phyloP scores from a whole-genome alignment of 1,140 invertebrate genomes.

The Metopolophium dirhodum region DNA sequence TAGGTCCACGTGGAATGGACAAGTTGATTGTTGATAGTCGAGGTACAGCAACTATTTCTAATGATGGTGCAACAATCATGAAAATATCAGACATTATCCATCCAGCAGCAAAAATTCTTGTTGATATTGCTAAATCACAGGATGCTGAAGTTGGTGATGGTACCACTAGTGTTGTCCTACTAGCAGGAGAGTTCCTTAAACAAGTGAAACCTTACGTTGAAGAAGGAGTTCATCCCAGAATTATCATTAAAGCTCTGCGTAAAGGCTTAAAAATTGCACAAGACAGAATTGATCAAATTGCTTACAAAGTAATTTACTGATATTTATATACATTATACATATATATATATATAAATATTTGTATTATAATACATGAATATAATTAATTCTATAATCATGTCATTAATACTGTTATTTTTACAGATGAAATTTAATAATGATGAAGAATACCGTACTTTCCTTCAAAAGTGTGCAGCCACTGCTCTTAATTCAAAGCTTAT shows the following conservation, averaged over 20 bases:
- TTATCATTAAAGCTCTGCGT: slow-evolving; percentile 87
- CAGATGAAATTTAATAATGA: slow-evolving; percentile 71
- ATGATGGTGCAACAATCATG: slow-evolving; percentile 99
- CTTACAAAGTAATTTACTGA: slow-evolving; percentile 71
- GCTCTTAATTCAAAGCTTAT: slow-evolving; percentile 97
- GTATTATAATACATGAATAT: background rate
- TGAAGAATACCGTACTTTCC: slow-evolving; percentile 73
- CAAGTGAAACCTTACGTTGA: slow-evolving; percentile 95
- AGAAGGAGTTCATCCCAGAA: slow-evolving; percentile 94
- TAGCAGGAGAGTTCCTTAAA: slow-evolving; percentile 96
- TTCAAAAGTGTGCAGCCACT: slow-evolving; percentile 95
- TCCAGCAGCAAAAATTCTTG: slow-evolving; percentile 95
- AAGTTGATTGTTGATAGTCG: slow-evolving; percentile 93
- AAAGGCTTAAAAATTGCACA: slow-evolving; percentile 81
- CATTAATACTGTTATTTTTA: slow-evolving; percentile 43
- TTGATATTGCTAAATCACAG: slow-evolving; percentile 99
- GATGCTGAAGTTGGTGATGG: slow-evolving; percentile 99
- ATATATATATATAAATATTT: slow-evolving; percentile 44
- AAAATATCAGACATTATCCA: slow-evolving; percentile 97
- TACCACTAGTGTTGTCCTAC: slow-evolving; percentile 93
- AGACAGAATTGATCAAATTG: slow-evolving; percentile 84
- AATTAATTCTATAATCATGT: background rate
- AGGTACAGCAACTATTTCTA: slow-evolving; percentile 95
- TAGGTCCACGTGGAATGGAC: slow-evolving; percentile 99
- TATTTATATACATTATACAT: background rate